Percentiles rank a stretch among this genome's conserved stretches.
phyloP scores from a whole-genome alignment of 2,888 invertebrate genomes.

The Xylota segnis region DNA sequence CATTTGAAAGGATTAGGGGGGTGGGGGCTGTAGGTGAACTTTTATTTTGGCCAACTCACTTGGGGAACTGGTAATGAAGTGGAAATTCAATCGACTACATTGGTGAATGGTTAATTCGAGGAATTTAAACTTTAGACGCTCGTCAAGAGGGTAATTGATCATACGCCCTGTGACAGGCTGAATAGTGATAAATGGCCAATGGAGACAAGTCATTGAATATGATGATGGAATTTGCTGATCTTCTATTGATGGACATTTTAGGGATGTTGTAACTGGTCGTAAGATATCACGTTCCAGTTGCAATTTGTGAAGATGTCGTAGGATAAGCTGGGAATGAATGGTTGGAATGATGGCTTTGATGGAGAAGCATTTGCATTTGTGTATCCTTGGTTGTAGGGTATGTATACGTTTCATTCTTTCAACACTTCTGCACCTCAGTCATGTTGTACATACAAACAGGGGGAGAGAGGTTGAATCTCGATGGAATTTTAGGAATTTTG shows the following conservation, averaged over 20 bases:
- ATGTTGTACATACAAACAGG: no score
- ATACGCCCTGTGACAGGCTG: conserved; percentile 34
- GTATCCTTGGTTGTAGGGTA: no score
- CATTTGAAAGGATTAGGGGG: conserved; percentile 46
- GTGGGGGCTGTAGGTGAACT: background rate
- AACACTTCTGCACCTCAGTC: no score
- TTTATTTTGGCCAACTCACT: background rate
- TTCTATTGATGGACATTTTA: background rate
- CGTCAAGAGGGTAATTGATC: conserved; percentile 34
- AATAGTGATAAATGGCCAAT: conserved; percentile 49
- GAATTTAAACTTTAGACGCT: conserved; percentile 16
- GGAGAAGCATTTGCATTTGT: no score
- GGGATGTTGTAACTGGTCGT: background rate
- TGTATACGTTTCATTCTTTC: no score
- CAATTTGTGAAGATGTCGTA: background rate
- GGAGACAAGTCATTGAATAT: conserved; percentile 6
- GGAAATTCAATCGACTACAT: conserved; percentile 19
- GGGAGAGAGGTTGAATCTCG: no score
- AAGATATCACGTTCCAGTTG: background rate
- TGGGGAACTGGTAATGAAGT: conserved; percentile 41
- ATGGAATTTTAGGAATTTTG: no score
- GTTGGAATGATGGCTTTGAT: no score
- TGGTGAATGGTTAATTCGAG: conserved; percentile 8
- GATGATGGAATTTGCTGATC: conserved; percentile 3
- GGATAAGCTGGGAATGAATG: background rate